Conservation (phyloP, 2,113 vertebrate genomes). For the Mastomys coucha region DNA sequence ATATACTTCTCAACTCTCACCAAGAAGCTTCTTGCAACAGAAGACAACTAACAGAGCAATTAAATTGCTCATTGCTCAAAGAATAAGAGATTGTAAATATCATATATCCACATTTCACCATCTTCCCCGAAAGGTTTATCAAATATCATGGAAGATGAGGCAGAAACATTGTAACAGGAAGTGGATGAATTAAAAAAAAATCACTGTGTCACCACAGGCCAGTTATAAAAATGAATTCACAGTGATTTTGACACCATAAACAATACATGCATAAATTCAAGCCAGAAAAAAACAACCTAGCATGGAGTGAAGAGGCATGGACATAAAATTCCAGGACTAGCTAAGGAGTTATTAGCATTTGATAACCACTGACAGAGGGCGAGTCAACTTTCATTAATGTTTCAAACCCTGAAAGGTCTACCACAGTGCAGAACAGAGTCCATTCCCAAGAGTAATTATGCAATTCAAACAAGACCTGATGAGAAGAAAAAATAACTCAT, state of each 20-base stretch:
- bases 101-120: not conserved
- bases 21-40: not conserved
- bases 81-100: not conserved
- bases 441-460: not conserved
- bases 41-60: not conserved
- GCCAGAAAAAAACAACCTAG: not conserved
- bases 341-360: not conserved
- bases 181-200: not conserved
- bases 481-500: not conserved
- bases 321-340: not conserved
- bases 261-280: not conserved
- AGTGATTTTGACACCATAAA: not conserved
- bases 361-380: not conserved
- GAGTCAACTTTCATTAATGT: not conserved
- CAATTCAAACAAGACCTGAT: not conserved
- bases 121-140: not conserved
- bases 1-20: not conserved
- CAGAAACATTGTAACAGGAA: not conserved
- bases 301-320: not conserved
- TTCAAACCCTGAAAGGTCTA: not conserved
- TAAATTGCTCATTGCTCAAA: not conserved
- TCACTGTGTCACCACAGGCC: not conserved
- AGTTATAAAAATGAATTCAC: not conserved
- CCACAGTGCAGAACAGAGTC: not conserved
- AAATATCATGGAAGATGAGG: not conserved